Evolutionary conservation across 2,888 invertebrate species (phyloP).

Genomic region (Nycteola revayana): DNA sequence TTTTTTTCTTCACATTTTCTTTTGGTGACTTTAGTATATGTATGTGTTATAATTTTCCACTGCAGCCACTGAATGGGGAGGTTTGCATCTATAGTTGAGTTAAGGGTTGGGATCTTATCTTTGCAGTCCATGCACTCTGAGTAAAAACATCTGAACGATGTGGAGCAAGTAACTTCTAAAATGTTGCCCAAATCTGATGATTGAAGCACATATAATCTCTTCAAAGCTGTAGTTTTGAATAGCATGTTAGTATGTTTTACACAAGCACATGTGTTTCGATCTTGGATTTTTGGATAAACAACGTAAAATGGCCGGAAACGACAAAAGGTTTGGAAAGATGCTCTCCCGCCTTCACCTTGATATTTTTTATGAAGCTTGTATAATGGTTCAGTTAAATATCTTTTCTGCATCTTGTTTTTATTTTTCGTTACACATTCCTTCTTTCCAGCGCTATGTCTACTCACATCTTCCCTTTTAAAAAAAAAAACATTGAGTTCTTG

Average conservation of each 20-base stretch:
- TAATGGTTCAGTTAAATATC: constrained; percentile 19
- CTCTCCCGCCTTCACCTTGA: constrained; percentile 17
- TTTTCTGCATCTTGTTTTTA: constrained; percentile 19
- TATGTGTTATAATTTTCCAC: constrained; percentile 9
- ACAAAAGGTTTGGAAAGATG: constrained; percentile 19
- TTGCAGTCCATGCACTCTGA: constrained; percentile 8
- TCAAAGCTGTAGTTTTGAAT: constrained; percentile 12
- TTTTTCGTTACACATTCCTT: constrained; percentile 18
- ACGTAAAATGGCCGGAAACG: constrained; percentile 26
- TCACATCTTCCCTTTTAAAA: constrained; percentile 21
- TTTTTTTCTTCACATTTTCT: constrained; percentile 7
- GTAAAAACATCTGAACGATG: constrained; percentile 8
- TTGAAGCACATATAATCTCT: constrained; percentile 9
- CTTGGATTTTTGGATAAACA: constrained; percentile 14
- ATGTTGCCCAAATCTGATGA: constrained; percentile 8
- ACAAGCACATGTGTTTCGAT: constrained; percentile 23
- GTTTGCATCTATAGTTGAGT: constrained; percentile 8
- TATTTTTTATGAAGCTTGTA: constrained; percentile 24
- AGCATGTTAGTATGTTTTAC: constrained; percentile 19
- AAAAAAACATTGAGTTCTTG: constrained; percentile 8
- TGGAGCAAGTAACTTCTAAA: constrained; percentile 9
- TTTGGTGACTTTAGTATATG: constrained; percentile 7
- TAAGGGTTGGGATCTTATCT: constrained; percentile 5
- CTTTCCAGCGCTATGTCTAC: constrained; percentile 24
- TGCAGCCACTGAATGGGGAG: constrained; percentile 7